Evolutionary conservation across 37 sponge, comb jelly and placozoan genomes (phyloP).

Genomic region (Corticium candelabrum): DNA sequence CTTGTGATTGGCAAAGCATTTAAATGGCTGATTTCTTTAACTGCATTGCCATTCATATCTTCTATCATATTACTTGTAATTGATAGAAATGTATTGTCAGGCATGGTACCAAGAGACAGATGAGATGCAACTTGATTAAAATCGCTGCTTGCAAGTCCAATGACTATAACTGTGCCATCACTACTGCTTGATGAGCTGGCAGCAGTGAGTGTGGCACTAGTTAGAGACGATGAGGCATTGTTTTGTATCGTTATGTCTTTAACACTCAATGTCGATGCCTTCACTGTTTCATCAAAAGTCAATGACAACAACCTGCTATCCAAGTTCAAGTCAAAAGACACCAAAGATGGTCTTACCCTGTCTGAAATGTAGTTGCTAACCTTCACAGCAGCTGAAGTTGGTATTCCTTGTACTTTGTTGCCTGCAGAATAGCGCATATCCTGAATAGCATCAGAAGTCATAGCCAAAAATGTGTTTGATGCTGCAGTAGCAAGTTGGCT

Average conservation of each 20-base stretch:
- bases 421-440: conserved; percentile 43
- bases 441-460: conserved; percentile 7
- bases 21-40: conserved; percentile 23
- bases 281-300: conserved; percentile 70
- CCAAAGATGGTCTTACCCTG: conserved; percentile 34
- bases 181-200: conserved; percentile 31
- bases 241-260: conserved; percentile 48
- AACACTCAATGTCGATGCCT: conserved; percentile 35
- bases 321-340: conserved; percentile 31
- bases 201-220: conserved; percentile 37
- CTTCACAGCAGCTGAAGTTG: conserved; percentile 26
- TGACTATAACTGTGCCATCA: conserved; percentile 32
- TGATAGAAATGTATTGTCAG: conserved; percentile 34
- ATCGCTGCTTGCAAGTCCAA: conserved; percentile 47
- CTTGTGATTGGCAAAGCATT: conserved; percentile 35
- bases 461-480: conserved; percentile 41
- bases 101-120: conserved; percentile 47
- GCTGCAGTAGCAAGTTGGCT: conserved; percentile 31
- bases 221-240: conserved; percentile 13
- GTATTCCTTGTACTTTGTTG: conserved; percentile 24
- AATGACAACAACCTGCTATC: conserved; percentile 28
- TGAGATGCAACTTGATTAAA: conserved; percentile 61
- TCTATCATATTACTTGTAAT: conserved; percentile 23
- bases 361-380: conserved; percentile 40
- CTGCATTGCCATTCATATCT: conserved; percentile 54